Base-by-base conservation (phyloP, 2,888 invertebrate species). In the Himalopsyche japonica region DNA sequence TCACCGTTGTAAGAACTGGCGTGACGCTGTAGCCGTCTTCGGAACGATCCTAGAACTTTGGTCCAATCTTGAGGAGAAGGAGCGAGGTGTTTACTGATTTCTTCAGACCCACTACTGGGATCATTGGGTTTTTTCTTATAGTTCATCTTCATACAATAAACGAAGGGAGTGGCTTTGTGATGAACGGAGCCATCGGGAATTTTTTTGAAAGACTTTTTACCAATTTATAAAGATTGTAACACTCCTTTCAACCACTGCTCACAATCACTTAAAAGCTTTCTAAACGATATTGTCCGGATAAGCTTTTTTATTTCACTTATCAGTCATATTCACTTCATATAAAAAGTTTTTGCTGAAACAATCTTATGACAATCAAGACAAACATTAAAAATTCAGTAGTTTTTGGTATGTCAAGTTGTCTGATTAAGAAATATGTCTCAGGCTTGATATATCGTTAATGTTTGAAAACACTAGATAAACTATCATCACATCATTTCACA, bases 1-100 rank as follows among this genome's bases (percentile, higher is more conserved):
- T 85, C 86, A 43, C 37, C 24, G 48, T 83, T 85, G 76, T 84
- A 86, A 18, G 84, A 86, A 57, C 84, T 86, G 82, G 86, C 83
- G 47, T 85, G 86, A n/a, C 86, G 79, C 49, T 86, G 85, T 15
- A 85, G 78, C 3, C 57, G 3, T 57, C 57, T 2, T 3, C 57
- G 3, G 20, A 20, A 57, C 6, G 20, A 57, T 12, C 57, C 57
- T 10, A 57, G 20, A 20, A 57, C 24, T n/a, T 57, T 6, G 8
- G 57, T 57, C 57, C 57, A 57, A 10, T 57, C 24, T n/a, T 24
- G 20, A 24, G 57, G 57, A 20, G 57, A 0, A 57, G 20, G 57
- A 2, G 57, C 20, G 57, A 57, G 20, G 20, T 57, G 20, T n/a
- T 57, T 20, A 20, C 57, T 57, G 20, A 57, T 20, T 20, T n/a